A percentile compares a stretch with the other conserved stretches of the same genome.
Conservation (phyloP, 1,140 invertebrate species). For the Acromyrmex echinatior region DNA sequence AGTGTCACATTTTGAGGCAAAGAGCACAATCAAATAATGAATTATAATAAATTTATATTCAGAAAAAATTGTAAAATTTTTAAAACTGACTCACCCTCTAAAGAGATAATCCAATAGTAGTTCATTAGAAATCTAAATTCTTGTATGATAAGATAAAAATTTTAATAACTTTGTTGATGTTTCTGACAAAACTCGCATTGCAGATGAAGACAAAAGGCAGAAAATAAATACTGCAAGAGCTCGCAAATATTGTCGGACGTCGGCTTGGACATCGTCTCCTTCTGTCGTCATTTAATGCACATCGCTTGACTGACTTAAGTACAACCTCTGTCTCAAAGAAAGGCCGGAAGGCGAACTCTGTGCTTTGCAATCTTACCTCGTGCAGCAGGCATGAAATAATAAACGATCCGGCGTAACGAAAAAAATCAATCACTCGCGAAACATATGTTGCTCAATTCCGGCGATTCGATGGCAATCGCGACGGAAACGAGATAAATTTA, state of each 20-base stretch:
- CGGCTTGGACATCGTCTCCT: conserved; percentile 71
- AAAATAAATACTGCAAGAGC: conserved; percentile 32
- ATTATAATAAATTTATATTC: no score
- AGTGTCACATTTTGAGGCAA: no score
- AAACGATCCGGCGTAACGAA: conserved; percentile 53
- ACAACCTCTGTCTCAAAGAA: conserved; percentile 70
- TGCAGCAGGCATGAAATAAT: conserved; percentile 74
- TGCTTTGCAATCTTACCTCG: conserved; percentile 71
- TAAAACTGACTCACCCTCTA: background rate
- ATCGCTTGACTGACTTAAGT: conserved; percentile 79
- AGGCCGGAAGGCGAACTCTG: conserved; percentile 65
- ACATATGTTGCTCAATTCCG: conserved; percentile 45
- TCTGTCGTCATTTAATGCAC: conserved; percentile 77
- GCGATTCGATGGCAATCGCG: conserved; percentile 10
- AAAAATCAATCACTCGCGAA: background rate
- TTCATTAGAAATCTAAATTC: background rate
- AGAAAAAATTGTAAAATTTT: no score
- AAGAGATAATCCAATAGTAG: background rate
- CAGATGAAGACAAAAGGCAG: conserved; percentile 73
- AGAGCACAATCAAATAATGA: no score
- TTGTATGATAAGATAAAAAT: background rate
- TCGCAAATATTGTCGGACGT: conserved; percentile 70
- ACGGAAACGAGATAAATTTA: conserved; percentile 42
- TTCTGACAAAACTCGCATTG: background rate
- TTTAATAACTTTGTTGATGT: background rate